phyloP scores from a whole-genome alignment of 2,888 invertebrate species.

The Pristionchus mayeri region DNA sequence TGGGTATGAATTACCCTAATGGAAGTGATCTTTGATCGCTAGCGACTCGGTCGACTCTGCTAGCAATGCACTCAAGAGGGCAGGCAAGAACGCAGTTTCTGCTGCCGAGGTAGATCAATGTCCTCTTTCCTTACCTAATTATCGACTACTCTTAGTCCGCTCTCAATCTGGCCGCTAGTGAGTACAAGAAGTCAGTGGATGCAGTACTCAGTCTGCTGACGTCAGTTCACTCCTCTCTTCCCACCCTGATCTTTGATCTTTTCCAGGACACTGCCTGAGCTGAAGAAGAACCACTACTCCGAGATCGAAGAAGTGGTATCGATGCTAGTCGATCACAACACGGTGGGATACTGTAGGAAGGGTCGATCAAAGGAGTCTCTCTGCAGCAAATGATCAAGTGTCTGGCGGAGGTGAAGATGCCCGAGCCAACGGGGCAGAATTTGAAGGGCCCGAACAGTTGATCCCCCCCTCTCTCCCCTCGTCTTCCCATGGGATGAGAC shows the following conservation, averaged over 20 bases:
- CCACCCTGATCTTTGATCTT: constrained; percentile 9
- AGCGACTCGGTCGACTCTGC: constrained; percentile 21
- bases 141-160: background rate
- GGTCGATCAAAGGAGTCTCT: too few relatives aligned
- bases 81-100: constrained; percentile 16
- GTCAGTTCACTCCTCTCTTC: background rate
- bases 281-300: constrained; percentile 10
- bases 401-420: background rate
- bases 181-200: constrained; percentile 38
- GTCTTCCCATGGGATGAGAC: too few relatives aligned
- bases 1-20: background rate
- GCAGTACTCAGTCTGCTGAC: constrained; percentile 28
- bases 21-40: background rate
- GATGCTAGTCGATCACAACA: constrained; percentile 19
- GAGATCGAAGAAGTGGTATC: constrained; percentile 16
- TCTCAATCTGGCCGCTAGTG: constrained; percentile 3
- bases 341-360: constrained; percentile 11
- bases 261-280: background rate
- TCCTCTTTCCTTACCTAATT: background rate
- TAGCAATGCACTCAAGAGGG: constrained; percentile 11
- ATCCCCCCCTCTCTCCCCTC: too few relatives aligned
- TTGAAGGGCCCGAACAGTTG: background rate
- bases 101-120: constrained; percentile 20
- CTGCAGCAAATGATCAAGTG: constrained; percentile 17
- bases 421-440: background rate